Evolutionary conservation across 2,113 vertebrate genomes (phyloP), one percentile per base, ranked within the genome.

Genomic region (Chascanopsetta lugubris): DNA sequence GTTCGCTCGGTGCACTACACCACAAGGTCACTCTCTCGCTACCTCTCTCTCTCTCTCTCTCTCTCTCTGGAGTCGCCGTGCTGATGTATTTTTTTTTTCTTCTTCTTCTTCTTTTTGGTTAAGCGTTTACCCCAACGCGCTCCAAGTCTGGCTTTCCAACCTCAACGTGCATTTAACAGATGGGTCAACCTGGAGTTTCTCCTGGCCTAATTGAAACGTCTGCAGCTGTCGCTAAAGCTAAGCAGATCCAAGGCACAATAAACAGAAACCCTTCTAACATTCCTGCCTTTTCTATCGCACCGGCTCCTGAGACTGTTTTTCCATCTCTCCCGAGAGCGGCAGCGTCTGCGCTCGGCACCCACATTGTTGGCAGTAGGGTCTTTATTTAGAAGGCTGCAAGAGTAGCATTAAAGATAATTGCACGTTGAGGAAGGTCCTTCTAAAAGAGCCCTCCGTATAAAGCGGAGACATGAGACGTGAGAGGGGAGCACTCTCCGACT

Each of bases 371-470:
- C 80, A 88, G 82, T 51, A 66, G 72, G 76, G 76, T 77, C 88
- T 92, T 91, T 92, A 92, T 92, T 93, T 92, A 91, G 92, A 90
- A 87, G 83, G 69, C 87, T 90, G 85, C 80, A 87, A 38, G 91
- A 89, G 90, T 90, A 91, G 88, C 89, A 92, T 92, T 93, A 92
- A 93, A 89, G 85, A 93, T 93, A 93, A 93, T 93, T 93, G 87
- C 85, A 92, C 47, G 85, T 90, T 90, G 73, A 90, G 84, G 85
- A 90, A 87, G 83, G 83, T 84, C 87, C 80, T 88, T 89, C 88
- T 84, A 80, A 83, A 88, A 85, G 83, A 89, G 80, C 72, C 77
- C 77, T 88, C 82, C 78, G 78, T 86, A 89, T 87, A 88, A 89
- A 89, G 79, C 76, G 72, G 71, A 81, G 72, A 82, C 79, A 71